Percentiles rank a stretch among this genome's conserved stretches.
phyloP scores from a whole-genome alignment of 2,113 vertebrate genomes.

The Malurus cyaneus region DNA sequence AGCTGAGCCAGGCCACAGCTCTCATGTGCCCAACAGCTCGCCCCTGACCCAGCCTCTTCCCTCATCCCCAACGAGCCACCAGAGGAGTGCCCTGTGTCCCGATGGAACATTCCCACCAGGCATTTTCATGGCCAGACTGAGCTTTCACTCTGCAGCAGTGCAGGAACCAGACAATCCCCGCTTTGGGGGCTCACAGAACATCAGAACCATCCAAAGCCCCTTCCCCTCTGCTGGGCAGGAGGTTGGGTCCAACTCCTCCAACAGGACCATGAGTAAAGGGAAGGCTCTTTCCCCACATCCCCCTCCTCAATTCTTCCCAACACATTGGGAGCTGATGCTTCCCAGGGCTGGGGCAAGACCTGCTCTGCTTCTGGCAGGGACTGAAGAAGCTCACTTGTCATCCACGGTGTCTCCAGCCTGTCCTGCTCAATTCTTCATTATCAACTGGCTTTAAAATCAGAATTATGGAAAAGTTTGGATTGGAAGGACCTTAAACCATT shows the following conservation, averaged over 20 bases:
- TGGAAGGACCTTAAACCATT: neutral
- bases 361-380: neutral
- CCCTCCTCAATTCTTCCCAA: neutral
- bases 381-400: neutral
- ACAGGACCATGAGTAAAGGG: neutral
- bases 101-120: neutral
- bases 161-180: neutral
- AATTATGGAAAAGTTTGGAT: neutral
- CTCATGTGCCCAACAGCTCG: neutral
- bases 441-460: neutral
- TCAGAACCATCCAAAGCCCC: neutral
- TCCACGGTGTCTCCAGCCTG: rapidly evolving
- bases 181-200: neutral
- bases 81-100: neutral
- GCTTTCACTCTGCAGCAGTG: rapidly evolving
- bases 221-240: neutral
- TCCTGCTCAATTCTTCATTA: neutral
- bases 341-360: neutral
- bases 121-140: rapidly evolving
- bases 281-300: neutral
- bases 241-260: neutral
- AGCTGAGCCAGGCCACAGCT: neutral
- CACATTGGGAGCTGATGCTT: neutral
- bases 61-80: neutral
- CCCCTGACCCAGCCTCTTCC: neutral